Evolutionary conservation across 2,888 invertebrate genomes (phyloP).

Genomic region (Cynaeus angustus): DNA sequence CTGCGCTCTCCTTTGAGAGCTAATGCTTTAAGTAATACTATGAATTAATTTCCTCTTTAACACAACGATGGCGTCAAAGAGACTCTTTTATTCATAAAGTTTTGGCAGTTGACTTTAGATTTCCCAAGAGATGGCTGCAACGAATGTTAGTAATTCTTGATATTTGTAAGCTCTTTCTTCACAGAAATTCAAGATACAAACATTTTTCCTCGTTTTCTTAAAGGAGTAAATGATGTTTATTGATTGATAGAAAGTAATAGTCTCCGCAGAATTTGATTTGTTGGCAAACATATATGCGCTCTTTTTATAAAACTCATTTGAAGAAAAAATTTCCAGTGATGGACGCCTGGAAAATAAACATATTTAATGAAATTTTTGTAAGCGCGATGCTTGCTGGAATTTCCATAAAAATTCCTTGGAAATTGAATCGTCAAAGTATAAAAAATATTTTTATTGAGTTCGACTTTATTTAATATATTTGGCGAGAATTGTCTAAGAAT

Average conservation of each 20-base stretch:
- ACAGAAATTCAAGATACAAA: neutral
- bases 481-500: neutral
- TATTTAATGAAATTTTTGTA: constrained; percentile 24
- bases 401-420: constrained; percentile 19
- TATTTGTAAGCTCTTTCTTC: neutral
- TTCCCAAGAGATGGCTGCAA: constrained; percentile 18
- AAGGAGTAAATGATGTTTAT: neutral
- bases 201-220: too few species aligned
- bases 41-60: constrained; percentile 22
- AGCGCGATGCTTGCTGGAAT: constrained; percentile 10
- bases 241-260: neutral
- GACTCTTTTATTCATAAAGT: constrained; percentile 31
- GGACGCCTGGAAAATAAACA: constrained; percentile 12
- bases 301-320: too few species aligned
- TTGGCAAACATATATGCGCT: neutral
- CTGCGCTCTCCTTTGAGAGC: neutral
- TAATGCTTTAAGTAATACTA: constrained; percentile 4
- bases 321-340: neutral
- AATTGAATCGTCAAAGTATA: constrained; percentile 4
- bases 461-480: neutral
- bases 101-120: constrained; percentile 24
- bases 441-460: neutral
- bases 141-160: neutral
- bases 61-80: constrained; percentile 20
- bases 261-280: too few species aligned